These are phyloP conservation scores for Liodrosophila aerea DNA, from an alignment of 2,888 invertebrate species.

Conservation along the genomic window DNA sequence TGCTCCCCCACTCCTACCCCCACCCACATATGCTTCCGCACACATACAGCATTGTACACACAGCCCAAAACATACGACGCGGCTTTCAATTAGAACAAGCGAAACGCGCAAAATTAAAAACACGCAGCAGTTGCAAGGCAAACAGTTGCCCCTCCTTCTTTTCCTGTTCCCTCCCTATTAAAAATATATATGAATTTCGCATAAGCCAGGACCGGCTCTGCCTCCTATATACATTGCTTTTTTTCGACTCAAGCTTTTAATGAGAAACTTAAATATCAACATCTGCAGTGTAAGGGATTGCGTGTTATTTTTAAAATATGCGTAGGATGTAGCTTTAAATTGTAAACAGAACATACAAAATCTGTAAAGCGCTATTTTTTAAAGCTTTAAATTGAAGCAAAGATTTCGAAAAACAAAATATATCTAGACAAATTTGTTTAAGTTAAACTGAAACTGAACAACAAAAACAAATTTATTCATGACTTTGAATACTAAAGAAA, in stretches of 20 bases:
- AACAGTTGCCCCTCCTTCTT: conserved; percentile 43
- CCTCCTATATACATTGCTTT: conserved; percentile 1
- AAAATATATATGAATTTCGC: conserved; percentile 1
- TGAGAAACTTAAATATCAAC: conserved; percentile 67
- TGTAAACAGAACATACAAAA: too few species aligned
- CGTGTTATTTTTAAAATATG: not conserved
- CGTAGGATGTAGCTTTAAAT: too few species aligned
- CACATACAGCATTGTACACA: conserved; percentile 49
- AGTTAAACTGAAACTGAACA: too few species aligned
- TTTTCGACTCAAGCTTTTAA: conserved; percentile 43
- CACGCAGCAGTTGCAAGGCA: conserved; percentile 70
- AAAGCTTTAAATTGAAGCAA: too few species aligned
- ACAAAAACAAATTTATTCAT: too few species aligned
- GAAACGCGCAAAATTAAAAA: conserved; percentile 79
- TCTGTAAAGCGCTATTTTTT: too few species aligned
- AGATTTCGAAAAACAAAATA: too few species aligned
- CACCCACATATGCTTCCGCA: conserved; percentile 13
- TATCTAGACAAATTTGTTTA: too few species aligned
- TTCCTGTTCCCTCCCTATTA: conserved; percentile 13
- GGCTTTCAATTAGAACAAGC: conserved; percentile 76
- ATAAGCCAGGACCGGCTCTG: conserved; percentile 9
- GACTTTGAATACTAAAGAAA: too few species aligned
- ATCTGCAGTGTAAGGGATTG: conserved; percentile 30
- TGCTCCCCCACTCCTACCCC: conserved; percentile 8
- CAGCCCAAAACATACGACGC: conserved; percentile 55